These are phyloP conservation scores for Thereva unica DNA, from an alignment of 2,888 invertebrate genomes.

Conservation along the genomic window DNA sequence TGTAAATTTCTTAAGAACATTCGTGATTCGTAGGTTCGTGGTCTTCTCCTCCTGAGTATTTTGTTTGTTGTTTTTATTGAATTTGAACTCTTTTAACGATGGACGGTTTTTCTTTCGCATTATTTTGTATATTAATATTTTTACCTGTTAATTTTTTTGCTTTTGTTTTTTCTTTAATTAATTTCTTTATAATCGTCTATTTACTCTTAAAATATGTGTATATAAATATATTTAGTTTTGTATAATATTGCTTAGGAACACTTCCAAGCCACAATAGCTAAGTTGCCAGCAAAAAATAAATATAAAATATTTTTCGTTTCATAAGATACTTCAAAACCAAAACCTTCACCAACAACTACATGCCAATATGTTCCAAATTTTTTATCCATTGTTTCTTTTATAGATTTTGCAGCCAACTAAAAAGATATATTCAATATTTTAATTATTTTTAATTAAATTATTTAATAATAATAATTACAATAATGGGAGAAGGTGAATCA, in stretches of 20 bases:
- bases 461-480: too few species aligned
- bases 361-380: conserved; percentile 94
- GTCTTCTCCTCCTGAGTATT: too few species aligned
- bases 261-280: conserved; percentile 88
- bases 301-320: conserved; percentile 86
- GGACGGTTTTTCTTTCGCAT: too few species aligned
- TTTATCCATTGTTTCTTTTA: conserved; percentile 94
- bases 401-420: conserved; percentile 85
- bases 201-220: neutral
- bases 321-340: conserved; percentile 90
- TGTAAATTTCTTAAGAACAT: too few species aligned
- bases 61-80: too few species aligned
- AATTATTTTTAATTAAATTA: too few species aligned
- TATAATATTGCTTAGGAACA: conserved; percentile 64
- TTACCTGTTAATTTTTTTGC: too few species aligned
- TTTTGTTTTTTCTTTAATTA: too few species aligned
- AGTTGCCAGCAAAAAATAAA: conserved; percentile 89
- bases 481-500: conserved; percentile 2
- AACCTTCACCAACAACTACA: conserved; percentile 94
- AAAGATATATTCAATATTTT: conserved; percentile 1
- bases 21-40: too few species aligned
- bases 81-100: too few species aligned
- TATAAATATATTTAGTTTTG: neutral
- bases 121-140: too few species aligned
- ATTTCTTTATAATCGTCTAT: too few species aligned